Base-by-base conservation (phyloP, 2,113 vertebrate species). In the Eptesicus fuscus region DNA sequence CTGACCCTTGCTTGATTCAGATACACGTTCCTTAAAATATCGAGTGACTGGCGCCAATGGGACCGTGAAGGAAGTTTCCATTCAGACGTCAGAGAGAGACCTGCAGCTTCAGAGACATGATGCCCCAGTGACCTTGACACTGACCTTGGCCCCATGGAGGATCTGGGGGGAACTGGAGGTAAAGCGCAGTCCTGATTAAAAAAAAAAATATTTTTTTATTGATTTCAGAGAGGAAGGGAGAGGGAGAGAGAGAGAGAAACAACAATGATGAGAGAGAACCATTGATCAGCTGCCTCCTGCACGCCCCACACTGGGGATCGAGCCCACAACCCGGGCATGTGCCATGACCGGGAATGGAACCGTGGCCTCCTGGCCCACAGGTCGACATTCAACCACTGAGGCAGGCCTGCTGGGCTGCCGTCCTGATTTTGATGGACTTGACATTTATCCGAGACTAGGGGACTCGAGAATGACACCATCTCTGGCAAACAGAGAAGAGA, bases 51-150 rank as follows among this genome's bases (percentile, higher is more conserved):
- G 30, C 17, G 9, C 11, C 53, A 1, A 4, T 3, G 4, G 1
- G 30, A 9, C 0, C 0, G 0, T 4, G 42, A 13, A 14, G 16
- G 28, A 22, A 12, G 1, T 28, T 11, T 28, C 83, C 28, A 2
- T 25, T 53, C 8, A 9, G 25, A 3, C 0, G 8, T 13, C 5
- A 4, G 32, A 76, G 5, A 16, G 63, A 70, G 11, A 53, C 25
- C 2, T 35, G 2, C 28, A 20, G 12, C 9, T 73, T 44, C 37
- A 42, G 42, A 59, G 11, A 7, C 25, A 23, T 4, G 7, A 1
- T 32, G n/a, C 70, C 77, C 59, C 44, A 12, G 13, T 30, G 37
- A 4, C 22, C 17, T 7, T 30, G 23, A 40, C 11, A 13, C 5
- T 28, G 61, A 56, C 1, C 11, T 28, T 6, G 8, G 7, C 6